Evolutionary conservation across 2,797 vertebrate genomes (phyloP).

Genomic region (Morus bassanus): DNA sequence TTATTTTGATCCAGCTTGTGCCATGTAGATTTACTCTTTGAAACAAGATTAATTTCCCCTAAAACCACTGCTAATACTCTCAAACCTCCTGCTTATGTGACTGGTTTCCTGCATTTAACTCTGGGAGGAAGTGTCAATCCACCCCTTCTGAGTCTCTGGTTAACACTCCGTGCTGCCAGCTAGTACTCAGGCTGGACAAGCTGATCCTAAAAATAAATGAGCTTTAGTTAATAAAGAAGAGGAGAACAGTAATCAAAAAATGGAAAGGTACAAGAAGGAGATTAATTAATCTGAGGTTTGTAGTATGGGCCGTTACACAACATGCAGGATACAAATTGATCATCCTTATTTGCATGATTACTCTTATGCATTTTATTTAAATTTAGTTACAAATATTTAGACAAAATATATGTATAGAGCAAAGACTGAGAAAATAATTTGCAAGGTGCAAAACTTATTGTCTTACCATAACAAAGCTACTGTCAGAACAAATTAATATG

Average conservation of each 20-base stretch:
- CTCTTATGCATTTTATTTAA: not conserved
- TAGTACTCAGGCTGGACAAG: not conserved
- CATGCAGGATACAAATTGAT: not conserved
- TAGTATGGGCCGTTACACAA: not conserved
- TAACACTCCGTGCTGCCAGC: slow-evolving; percentile 16
- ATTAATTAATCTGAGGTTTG: not conserved
- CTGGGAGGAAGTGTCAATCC: not conserved
- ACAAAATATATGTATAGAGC: not conserved
- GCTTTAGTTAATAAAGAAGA: not conserved
- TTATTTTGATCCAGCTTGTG: not conserved
- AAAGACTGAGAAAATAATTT: not conserved
- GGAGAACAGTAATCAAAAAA: not conserved
- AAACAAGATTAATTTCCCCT: slow-evolving; percentile 26
- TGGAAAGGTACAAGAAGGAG: not conserved
- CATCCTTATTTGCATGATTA: not conserved
- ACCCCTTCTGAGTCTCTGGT: slow-evolving; percentile 3
- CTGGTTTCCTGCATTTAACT: slow-evolving; percentile 48
- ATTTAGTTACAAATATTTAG: not conserved
- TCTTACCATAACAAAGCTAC: not conserved
- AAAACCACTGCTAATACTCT: slow-evolving; percentile 28
- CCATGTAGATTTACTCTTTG: slow-evolving; percentile 6
- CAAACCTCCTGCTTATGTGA: slow-evolving; percentile 40
- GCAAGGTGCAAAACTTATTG: not conserved
- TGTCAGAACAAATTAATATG: not conserved
- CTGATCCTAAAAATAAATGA: not conserved